Evolutionary conservation across 2,888 invertebrate species (phyloP).

Genomic region (Drosophila suboccidentalis): DNA sequence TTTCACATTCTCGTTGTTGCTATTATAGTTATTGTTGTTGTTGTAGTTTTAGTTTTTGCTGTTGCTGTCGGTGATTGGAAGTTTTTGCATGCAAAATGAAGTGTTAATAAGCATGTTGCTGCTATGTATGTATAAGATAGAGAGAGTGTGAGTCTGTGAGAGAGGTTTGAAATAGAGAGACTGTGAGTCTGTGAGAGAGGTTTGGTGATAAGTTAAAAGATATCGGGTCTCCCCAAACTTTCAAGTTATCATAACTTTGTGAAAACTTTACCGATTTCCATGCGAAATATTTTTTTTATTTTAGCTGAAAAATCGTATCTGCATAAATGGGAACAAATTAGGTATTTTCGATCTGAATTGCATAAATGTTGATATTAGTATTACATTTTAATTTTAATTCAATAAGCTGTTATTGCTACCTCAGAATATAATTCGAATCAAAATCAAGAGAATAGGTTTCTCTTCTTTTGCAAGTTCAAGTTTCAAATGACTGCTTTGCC

Average conservation of each 20-base stretch:
- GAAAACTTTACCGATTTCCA: background rate
- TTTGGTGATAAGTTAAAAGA: background rate
- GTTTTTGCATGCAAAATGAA: constrained; percentile 72
- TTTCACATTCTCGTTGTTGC: constrained; percentile 41
- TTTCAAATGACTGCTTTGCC: background rate
- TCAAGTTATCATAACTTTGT: background rate
- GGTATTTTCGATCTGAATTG: too few relatives aligned
- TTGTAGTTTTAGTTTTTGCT: constrained; percentile 5
- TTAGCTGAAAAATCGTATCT: too few relatives aligned
- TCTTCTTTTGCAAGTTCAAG: background rate
- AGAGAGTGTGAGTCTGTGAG: constrained; percentile 1
- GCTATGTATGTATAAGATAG: constrained; percentile 3
- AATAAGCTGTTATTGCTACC: too few relatives aligned
- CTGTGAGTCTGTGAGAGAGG: background rate
- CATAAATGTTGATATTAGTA: too few relatives aligned
- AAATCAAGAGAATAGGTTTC: background rate
- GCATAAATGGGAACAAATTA: too few relatives aligned
- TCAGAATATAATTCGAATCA: too few relatives aligned
- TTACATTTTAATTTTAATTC: too few relatives aligned
- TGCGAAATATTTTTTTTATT: background rate
- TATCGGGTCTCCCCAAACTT: background rate
- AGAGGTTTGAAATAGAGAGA: background rate
- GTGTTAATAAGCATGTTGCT: constrained; percentile 64
- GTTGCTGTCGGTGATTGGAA: constrained; percentile 50
- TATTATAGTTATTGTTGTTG: background rate